Conservation (phyloP, 1,140 invertebrate species). For the Nasonia longicornis region DNA sequence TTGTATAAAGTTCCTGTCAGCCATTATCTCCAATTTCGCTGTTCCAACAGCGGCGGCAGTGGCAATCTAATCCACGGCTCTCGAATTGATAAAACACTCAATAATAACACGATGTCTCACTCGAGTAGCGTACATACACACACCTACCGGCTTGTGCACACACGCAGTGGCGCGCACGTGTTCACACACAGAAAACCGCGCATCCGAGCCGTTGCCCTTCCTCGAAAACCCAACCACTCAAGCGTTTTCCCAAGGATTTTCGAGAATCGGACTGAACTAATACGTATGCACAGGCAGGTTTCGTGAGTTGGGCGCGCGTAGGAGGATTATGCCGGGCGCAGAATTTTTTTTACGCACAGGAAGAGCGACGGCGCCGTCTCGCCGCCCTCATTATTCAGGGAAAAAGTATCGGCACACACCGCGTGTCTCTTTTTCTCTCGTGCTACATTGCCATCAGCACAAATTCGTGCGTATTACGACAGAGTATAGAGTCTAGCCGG, state of each 20-base stretch:
- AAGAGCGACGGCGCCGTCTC: background rate
- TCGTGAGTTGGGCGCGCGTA: background rate
- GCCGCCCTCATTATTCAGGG: slow-evolving; percentile 5
- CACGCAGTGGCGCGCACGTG: background rate
- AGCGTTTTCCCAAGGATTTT: background rate
- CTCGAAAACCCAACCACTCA: background rate
- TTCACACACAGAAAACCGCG: background rate
- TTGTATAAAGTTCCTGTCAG: background rate
- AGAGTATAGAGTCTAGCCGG: slow-evolving; percentile 9
- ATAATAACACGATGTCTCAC: background rate
- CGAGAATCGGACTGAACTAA: background rate
- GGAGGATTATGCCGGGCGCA: background rate
- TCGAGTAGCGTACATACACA: background rate
- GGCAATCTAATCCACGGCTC: slow-evolving; percentile 17
- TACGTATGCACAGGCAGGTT: background rate
- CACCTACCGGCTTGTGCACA: background rate
- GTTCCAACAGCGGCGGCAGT: background rate
- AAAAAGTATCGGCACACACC: background rate
- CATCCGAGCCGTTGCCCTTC: background rate
- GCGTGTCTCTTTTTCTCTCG: too few species aligned
- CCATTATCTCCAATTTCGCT: background rate
- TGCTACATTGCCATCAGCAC: background rate
- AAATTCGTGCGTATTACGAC: background rate
- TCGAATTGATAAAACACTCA: slow-evolving; percentile 8
- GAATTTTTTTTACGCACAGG: background rate